These are phyloP conservation scores for Monochamus saltuarius DNA, from an alignment of 1,140 invertebrate species.

Conservation along the genomic window DNA sequence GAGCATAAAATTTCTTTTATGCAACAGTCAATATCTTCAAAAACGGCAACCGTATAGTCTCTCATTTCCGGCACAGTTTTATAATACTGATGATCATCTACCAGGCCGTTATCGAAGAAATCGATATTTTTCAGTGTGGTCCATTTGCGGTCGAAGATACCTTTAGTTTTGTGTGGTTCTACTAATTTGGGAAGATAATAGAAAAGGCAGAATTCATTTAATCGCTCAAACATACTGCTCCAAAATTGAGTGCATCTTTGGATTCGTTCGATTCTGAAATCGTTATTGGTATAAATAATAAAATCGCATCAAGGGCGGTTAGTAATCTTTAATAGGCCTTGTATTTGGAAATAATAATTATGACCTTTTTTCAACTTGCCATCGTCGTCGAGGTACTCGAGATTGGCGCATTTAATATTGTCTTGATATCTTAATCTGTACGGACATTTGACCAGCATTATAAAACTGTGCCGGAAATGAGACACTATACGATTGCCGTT, in stretches of 20 bases:
- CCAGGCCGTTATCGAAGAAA: slow-evolving; percentile 11
- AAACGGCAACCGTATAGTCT: slow-evolving; percentile 12
- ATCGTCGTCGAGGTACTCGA: slow-evolving; percentile 15
- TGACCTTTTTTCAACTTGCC: slow-evolving; percentile 7
- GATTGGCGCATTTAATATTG: slow-evolving; percentile 9
- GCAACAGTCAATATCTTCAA: not conserved
- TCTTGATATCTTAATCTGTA: slow-evolving; percentile 12
- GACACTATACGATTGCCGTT: too few relatives aligned
- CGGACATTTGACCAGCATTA: slow-evolving; percentile 26
- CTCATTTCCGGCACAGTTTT: not conserved
- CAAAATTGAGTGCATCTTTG: slow-evolving; percentile 10
- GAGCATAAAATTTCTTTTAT: not conserved
- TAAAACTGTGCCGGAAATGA: slow-evolving; percentile 23
- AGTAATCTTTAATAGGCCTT: slow-evolving; percentile 10
- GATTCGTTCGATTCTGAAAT: slow-evolving; percentile 9
- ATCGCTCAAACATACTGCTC: slow-evolving; percentile 10
- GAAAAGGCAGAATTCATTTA: slow-evolving; percentile 11
- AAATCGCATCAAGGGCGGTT: slow-evolving; percentile 18
- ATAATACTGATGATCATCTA: slow-evolving; percentile 13
- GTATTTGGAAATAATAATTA: slow-evolving; percentile 26
- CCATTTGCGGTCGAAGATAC: not conserved
- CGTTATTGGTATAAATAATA: slow-evolving; percentile 8
- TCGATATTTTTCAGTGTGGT: not conserved
- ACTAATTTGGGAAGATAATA: slow-evolving; percentile 8
- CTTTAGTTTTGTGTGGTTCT: slow-evolving; percentile 1